phyloP scores from a whole-genome alignment of 2,113 vertebrate genomes.

The Silurus glanis region DNA sequence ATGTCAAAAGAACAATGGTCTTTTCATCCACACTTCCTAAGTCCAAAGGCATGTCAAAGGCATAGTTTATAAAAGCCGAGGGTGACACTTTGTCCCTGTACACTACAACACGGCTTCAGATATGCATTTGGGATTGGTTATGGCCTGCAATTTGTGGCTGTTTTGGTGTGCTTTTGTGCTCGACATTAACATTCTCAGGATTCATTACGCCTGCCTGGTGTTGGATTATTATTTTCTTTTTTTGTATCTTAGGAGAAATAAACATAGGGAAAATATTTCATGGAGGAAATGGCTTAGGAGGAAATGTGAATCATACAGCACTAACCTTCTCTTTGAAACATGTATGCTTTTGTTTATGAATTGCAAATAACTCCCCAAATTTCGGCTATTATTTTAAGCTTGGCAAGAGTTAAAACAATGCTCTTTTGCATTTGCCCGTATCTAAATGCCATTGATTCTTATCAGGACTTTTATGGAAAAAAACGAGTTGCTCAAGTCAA shows the following conservation, averaged over 20 bases:
- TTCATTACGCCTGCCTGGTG: background rate
- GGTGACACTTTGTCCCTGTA: background rate
- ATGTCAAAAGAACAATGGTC: conserved; percentile 36
- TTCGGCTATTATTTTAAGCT: conserved; percentile 39
- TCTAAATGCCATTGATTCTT: conserved; percentile 37
- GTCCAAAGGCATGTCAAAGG: conserved; percentile 29
- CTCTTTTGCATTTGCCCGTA: conserved; percentile 17
- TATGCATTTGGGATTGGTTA: background rate
- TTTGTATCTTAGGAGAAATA: conserved; percentile 11
- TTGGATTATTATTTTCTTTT: background rate
- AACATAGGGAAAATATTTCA: background rate
- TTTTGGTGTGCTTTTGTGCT: background rate
- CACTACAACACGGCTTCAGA: background rate
- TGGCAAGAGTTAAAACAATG: conserved; percentile 41
- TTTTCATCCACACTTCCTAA: conserved; percentile 41
- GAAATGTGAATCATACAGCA: conserved; percentile 27
- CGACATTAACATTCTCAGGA: background rate
- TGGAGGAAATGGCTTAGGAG: conserved; percentile 2
- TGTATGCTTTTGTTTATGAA: conserved; percentile 41
- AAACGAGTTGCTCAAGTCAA: conserved; percentile 44
- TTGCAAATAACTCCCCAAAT: conserved; percentile 19
- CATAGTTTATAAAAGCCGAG: background rate
- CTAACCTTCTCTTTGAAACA: conserved; percentile 12
- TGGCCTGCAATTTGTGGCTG: background rate
- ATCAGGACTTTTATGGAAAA: conserved; percentile 46